These are phyloP conservation scores for Leucophenga maculata DNA, from an alignment of 2,888 invertebrate genomes.

Conservation along the genomic window DNA sequence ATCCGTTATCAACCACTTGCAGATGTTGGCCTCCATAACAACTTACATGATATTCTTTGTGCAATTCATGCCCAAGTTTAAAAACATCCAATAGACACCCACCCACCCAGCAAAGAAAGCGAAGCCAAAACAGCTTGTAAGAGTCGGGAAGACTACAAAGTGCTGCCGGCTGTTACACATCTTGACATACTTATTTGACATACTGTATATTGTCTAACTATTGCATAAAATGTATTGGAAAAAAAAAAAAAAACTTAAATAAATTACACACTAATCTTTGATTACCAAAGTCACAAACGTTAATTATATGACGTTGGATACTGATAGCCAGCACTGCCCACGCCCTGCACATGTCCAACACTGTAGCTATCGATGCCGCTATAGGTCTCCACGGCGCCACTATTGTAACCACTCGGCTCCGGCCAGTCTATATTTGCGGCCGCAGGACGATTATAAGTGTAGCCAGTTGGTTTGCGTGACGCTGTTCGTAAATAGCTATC, in stretches of 20 bases:
- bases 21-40: constrained; percentile 65
- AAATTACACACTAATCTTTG: constrained; percentile 21
- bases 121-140: background rate
- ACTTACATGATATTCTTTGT: constrained; percentile 68
- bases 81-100: background rate
- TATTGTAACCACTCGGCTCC: constrained; percentile 33
- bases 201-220: background rate
- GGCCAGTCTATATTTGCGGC: constrained; percentile 39
- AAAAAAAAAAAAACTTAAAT: constrained; percentile 37
- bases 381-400: constrained; percentile 52
- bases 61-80: constrained; percentile 68
- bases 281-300: background rate
- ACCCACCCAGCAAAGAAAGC: background rate
- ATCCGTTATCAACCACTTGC: constrained; percentile 29
- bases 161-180: too few species aligned
- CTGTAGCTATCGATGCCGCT: constrained; percentile 66
- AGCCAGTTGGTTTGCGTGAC: constrained; percentile 27
- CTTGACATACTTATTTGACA: too few species aligned
- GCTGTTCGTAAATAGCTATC: background rate
- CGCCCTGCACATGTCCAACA: constrained; percentile 61
- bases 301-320: constrained; percentile 53
- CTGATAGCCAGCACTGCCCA: constrained; percentile 55
- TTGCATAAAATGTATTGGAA: background rate
- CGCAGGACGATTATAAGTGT: constrained; percentile 43
- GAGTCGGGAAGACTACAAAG: too few species aligned